Evolutionary conservation across 2,113 vertebrate genomes (phyloP), one percentile per base, ranked within the genome.

Genomic region (Synchiropus splendidus): DNA sequence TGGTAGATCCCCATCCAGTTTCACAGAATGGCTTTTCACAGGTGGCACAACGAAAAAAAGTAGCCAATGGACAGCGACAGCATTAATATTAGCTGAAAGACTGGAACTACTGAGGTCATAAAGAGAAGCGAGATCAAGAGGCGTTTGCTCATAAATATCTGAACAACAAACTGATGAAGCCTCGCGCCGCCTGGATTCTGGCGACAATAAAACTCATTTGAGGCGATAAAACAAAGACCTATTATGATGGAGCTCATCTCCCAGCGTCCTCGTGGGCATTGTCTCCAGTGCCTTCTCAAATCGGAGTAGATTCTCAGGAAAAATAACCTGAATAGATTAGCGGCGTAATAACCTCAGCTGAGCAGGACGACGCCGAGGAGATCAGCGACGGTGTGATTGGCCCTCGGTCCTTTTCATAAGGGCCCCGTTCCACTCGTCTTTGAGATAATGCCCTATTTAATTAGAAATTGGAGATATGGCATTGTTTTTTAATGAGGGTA

Each of bases 391-490:
- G 83, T 72, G 81, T 76, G 79, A 83, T 74, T 81, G 71, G 77
- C 78, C 83, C 78, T 70, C 64, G 86, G 80, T 83, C 76, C 65
- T 88, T 90, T 83, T 89, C 90, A 91, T 91, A 90, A 84, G 87
- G 85, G 82, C 79, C 86, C 76, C 80, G 78, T 75, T 78, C 70
- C 64, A 83, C 73, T 72, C 60, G 83, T 81, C 83, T 82, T 82
- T 79, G 76, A 88, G 88, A 88, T 89, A 89, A 86, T 89, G 89
- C 89, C 79, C 77, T 90, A 90, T 93, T 93, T 91, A 88, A 87
- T 84, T 85, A 82, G 72, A 88, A 89, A 87, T 86, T 73, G 86
- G 84, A 87, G 81, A 86, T 86, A 78, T 72, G 65, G 58, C 78
- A 83, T 82, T 78, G 79, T 80, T 79, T 81, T 81, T 82, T 83